These are phyloP conservation scores for Sebastes steindachneri DNA, from an alignment of 2,797 vertebrate species.

Conservation along the genomic window DNA sequence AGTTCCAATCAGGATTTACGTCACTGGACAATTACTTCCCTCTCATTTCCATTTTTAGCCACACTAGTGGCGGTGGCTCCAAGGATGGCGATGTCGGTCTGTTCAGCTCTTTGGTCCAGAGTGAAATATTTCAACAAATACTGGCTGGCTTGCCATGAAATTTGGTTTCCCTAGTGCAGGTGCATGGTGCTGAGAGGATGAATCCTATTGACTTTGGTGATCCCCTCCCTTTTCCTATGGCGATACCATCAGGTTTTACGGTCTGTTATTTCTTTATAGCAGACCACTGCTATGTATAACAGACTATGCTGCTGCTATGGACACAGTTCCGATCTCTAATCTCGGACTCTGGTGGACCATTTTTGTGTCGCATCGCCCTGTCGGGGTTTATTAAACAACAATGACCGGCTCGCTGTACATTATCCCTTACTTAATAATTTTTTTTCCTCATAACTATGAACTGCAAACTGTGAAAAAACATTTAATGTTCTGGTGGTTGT, in stretches of 20 bases:
- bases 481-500: not conserved
- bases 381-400: no score
- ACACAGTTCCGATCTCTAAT: rapidly evolving
- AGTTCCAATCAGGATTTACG: not conserved
- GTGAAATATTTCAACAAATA: not conserved
- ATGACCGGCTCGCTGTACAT: no score
- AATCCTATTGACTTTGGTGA: no score
- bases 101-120: not conserved
- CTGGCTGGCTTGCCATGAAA: not conserved
- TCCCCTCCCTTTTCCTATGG: no score
- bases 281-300: no score
- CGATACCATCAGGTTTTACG: no score
- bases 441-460: not conserved
- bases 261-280: no score
- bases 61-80: not conserved
- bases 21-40: not conserved
- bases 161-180: not conserved
- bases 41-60: not conserved
- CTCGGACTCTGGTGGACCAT: no score
- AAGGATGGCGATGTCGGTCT: not conserved
- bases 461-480: not conserved
- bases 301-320: no score
- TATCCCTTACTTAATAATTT: rapidly evolving
- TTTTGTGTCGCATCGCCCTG: rapidly evolving
- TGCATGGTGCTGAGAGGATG: no score